Conservation (phyloP, 1,140 invertebrate genomes). For the Ephestia elutella region DNA sequence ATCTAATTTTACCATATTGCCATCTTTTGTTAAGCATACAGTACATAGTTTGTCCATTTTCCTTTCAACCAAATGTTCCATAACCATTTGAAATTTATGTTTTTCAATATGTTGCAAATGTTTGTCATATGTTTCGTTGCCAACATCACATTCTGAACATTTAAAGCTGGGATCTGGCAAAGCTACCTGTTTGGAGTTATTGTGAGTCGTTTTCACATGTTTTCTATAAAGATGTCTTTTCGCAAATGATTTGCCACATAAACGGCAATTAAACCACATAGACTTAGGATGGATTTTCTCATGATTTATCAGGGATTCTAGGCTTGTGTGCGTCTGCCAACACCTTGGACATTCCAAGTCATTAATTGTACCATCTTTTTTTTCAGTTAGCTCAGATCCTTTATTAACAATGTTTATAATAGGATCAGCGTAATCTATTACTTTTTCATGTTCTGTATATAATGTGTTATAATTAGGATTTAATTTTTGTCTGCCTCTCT, state of each 20-base stretch:
- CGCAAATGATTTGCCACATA: constrained; percentile 58
- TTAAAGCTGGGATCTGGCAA: constrained; percentile 23
- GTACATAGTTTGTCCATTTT: constrained; percentile 48
- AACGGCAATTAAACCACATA: constrained; percentile 58
- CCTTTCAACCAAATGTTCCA: constrained; percentile 44
- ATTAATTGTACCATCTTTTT: constrained; percentile 12
- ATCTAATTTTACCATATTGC: constrained; percentile 34
- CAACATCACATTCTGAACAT: constrained; percentile 44
- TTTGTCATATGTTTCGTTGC: constrained; percentile 26
- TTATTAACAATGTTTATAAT: constrained; percentile 50
- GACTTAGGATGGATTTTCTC: constrained; percentile 52
- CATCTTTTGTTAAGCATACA: constrained; percentile 44
- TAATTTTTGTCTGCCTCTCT: constrained; percentile 50
- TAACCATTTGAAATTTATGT: constrained; percentile 54
- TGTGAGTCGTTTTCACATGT: constrained; percentile 33
- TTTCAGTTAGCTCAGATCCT: constrained; percentile 23
- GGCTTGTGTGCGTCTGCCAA: constrained; percentile 47
- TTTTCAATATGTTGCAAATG: constrained; percentile 62
- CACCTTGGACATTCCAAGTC: constrained; percentile 57
- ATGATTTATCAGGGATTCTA: constrained; percentile 48
- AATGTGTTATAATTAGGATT: constrained; percentile 50
- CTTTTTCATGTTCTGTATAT: constrained; percentile 43
- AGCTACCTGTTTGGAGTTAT: constrained; percentile 6
- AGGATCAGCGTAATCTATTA: constrained; percentile 60
- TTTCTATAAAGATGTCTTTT: constrained; percentile 40